Base-by-base conservation (phyloP, 2,888 invertebrate species). In the Polietes domitor region DNA sequence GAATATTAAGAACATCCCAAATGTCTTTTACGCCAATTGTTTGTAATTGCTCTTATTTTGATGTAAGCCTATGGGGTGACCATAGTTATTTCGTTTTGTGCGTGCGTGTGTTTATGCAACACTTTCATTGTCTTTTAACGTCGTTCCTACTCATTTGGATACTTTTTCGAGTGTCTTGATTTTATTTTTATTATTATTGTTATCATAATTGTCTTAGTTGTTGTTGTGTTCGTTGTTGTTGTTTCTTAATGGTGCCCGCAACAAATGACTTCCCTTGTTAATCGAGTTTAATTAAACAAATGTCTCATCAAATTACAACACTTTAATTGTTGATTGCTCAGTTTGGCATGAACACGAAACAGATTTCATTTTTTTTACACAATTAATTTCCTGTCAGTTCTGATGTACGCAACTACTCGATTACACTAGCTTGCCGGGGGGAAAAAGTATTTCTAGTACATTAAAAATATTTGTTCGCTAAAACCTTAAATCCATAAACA, bases 271-370 rank as follows among this genome's bases (percentile, higher is more conserved):
- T 72, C 21, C 74, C 71, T 55, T 58, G 71, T 70, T 83, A 28
- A 80, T 71, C 74, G 63, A 47, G 53, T 68, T 75, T 24, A 68
- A 78, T 78, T 78, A 41, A 78, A 75, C 68, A 41, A 81, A 75
- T 68, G 65, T 61, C 21, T 72, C 70, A 68, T 75, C 71, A 68
- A 78, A 72, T 78, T 65, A 63, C 61, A 47, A 41, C 28, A 32
- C 32, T 77, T 63, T 26, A 74, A 28, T 77, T 28, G 28, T 6
- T 58, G 55, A 73, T 81, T 84, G 75, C 77, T 81, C 77, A 77
- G 15, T 50, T 17, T 12, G 58, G 12, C 3, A 47, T 15, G 26
- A 15, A 58, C 24, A 58, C 26, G 26, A 24, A 2, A 24, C 5
- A 5, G 26, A 58, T 58, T 58, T 58, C 5, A 12, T n/a, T n/a